Evolutionary conservation across 1,140 invertebrate genomes (phyloP).

Genomic region (Hyles vespertilio): DNA sequence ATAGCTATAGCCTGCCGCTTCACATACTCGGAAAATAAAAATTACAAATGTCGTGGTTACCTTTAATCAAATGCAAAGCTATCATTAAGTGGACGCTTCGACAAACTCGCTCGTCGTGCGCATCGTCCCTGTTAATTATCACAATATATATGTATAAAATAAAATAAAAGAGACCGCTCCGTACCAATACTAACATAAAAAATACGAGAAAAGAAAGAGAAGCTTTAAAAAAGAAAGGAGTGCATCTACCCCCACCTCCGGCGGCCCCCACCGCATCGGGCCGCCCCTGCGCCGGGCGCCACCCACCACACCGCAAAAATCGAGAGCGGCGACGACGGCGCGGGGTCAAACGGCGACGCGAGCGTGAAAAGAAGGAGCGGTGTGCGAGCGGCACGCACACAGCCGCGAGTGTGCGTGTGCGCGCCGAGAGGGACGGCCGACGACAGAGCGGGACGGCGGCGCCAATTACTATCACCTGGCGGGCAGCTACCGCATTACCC

Average conservation of each 20-base stretch:
- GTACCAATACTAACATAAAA: constrained; percentile 69
- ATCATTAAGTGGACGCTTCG: constrained; percentile 67
- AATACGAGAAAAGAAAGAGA: constrained; percentile 75
- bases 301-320: constrained; percentile 72
- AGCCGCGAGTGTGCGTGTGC: constrained; percentile 47
- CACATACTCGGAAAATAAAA: constrained; percentile 44
- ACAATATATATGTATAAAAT: constrained; percentile 72
- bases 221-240: constrained; percentile 74
- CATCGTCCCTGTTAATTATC: constrained; percentile 72
- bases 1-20: constrained; percentile 20
- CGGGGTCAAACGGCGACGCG: constrained; percentile 71
- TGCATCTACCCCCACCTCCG: constrained; percentile 62
- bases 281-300: constrained; percentile 57
- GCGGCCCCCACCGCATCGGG: constrained; percentile 42
- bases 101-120: constrained; percentile 60
- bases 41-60: constrained; percentile 66
- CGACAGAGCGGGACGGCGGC: constrained; percentile 60
- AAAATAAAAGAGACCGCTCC: constrained; percentile 70
- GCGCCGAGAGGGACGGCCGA: constrained; percentile 54
- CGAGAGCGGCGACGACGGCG: constrained; percentile 63
- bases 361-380: constrained; percentile 70
- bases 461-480: constrained; percentile 74
- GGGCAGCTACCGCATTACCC: constrained; percentile 72
- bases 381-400: constrained; percentile 52
- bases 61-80: constrained; percentile 73